Evolutionary conservation across 2,797 vertebrate genomes (phyloP), one percentile per base, ranked within the genome.

Genomic region (Balearica regulorum): DNA sequence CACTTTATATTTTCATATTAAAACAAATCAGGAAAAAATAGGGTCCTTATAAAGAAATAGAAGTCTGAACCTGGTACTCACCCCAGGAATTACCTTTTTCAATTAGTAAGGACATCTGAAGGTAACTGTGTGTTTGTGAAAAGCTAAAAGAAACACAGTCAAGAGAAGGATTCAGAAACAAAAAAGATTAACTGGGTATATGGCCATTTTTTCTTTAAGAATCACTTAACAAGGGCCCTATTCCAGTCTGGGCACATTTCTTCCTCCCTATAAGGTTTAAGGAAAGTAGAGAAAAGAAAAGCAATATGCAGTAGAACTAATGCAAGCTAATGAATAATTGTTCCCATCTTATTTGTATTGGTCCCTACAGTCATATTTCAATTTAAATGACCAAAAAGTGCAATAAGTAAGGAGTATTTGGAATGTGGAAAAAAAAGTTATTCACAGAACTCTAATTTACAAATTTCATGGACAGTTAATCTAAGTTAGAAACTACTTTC

Each of bases 401-500:
- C 46, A 64, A 60, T 78, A 65, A 19, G 11, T 29, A 80, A 57
- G 53, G 31, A 64, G 15, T 6, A 39, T 31, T 55, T 25, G n/a
- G 54, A 89, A 89, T 2, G 2, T 0, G 18, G 15, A 78, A 66
- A 62, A 65, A 69, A 62, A 66, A 62, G 41, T 54, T 68, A 70
- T 86, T 94, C 72, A 71, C 49, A 46, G 37, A 89, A 75, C 15
- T 90, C 44, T 29, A 48, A 95, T 92, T 95, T 88, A 83, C 87
- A 93, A 65, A 92, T 96, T 96, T 94, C 78, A 94, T 33, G 76
- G 82, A 55, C 66, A 90, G 75, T 93, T 96, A 96, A 94, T 94
- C 83, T 82, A 78, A 91, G 69, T 88, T 91, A 76, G 76, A 94
- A 96, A 91, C 8, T 5, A 72, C 60, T 91, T 94, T 35, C 43